Evolutionary conservation across 1,140 invertebrate species (phyloP), one percentile per base, ranked within the genome.

Genomic region (Calliopsis andreniformis): DNA sequence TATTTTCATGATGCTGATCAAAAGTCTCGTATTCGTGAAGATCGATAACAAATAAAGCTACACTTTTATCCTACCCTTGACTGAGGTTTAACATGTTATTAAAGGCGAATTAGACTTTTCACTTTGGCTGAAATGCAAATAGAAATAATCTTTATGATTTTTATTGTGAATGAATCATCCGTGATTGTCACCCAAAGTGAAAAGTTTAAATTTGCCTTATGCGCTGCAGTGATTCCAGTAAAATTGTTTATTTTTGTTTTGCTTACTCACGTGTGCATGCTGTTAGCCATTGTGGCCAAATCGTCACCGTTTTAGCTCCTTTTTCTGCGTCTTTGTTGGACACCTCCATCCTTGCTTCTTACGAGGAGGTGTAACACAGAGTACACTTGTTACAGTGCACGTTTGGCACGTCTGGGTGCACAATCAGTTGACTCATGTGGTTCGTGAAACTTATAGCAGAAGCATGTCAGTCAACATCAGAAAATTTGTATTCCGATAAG

Each of bases 281-380:
- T 28, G 85, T 82, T 2, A 89, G 23, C 78, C 85, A 85, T 39
- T 89, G 87, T 1, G 89, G 82, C 87, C 88, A 90, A 18, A 81
- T 58, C 0, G 49, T 79, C 3, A 79, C 72, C n/a, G 25, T 67
- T 42, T 28, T 68, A 8, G 16, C 18, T 1, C 35, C 18, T 20
- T 58, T 45, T 12, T 84, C 39, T 3, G 61, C 53, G 39, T 78
- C 30, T 23, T 78, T 71, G 2, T 18, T 2, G 42, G 55, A 67
- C 82, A 84, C 80, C 39, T 55, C 16, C 47, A 12, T 25, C 49
- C 32, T 42, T 8, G 3, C 7, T 35, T 59, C 1, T 3, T 23
- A 39, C 30, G 25, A n/a, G 61, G 39, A 32, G 35, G 23, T 16
- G n/a, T n/a, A n/a, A n/a, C n/a, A 32, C 18, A n/a, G 43, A 16